Percentiles rank a stretch among this genome's conserved stretches.
Evolutionary conservation across 2,888 invertebrate genomes (phyloP).

Genomic region (Thereva unica): DNA sequence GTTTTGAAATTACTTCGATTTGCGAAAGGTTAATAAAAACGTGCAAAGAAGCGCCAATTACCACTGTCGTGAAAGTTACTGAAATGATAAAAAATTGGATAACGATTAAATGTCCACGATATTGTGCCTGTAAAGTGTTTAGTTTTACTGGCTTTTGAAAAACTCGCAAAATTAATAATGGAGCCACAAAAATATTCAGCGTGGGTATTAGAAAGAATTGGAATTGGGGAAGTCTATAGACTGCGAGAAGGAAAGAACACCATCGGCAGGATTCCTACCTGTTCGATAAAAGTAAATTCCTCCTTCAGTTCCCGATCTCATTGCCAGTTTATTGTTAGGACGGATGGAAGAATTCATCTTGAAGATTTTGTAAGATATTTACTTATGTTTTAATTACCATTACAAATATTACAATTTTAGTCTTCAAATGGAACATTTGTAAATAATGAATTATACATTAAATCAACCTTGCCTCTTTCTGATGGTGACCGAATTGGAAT

Average conservation of each 20-base stretch:
- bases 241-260: slow-evolving; percentile 47
- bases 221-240: slow-evolving; percentile 42
- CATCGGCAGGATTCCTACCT: slow-evolving; percentile 48
- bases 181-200: slow-evolving; percentile 39
- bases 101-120: no score
- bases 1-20: no score
- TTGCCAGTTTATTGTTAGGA: slow-evolving; percentile 46
- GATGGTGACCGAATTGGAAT: slow-evolving; percentile 39
- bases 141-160: background rate
- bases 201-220: slow-evolving; percentile 46
- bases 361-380: slow-evolving; percentile 29
- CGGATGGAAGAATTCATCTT: background rate
- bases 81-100: no score
- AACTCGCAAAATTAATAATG: slow-evolving; percentile 24
- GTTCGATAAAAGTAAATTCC: slow-evolving; percentile 42
- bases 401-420: slow-evolving; percentile 43
- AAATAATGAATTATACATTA: slow-evolving; percentile 42
- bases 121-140: no score
- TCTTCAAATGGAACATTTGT: slow-evolving; percentile 52
- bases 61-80: no score
- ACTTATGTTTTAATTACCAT: slow-evolving; percentile 32
- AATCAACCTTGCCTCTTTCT: background rate
- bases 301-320: slow-evolving; percentile 50
- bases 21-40: no score
- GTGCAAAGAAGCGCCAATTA: no score